phyloP scores from a whole-genome alignment of 1,140 invertebrate species.

The Rhopalosiphum maidis region DNA sequence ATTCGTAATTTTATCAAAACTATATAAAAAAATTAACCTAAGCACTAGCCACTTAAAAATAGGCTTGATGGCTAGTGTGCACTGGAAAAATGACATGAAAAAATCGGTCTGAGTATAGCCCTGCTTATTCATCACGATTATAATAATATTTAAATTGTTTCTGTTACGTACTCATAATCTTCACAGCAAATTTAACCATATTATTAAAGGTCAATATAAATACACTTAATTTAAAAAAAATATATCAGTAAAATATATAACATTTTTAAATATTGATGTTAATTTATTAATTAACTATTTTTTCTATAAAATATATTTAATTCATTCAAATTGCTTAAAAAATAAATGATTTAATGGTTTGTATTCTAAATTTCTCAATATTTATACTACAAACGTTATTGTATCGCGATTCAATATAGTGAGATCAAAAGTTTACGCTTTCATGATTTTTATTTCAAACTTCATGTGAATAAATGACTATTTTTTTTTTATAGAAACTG shows the following conservation, averaged over 20 bases:
- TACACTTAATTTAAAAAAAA: too few relatives aligned
- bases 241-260: background rate
- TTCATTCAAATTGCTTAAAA: background rate
- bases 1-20: background rate
- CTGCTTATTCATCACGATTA: background rate
- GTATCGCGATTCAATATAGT: background rate
- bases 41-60: too few relatives aligned
- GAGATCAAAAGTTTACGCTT: slow-evolving; percentile 17
- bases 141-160: background rate
- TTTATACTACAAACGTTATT: background rate
- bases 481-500: slow-evolving; percentile 8
- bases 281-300: background rate
- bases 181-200: background rate
- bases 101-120: too few relatives aligned
- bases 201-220: too few relatives aligned
- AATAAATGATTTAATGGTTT: background rate
- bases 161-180: background rate
- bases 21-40: background rate
- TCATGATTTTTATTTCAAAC: background rate
- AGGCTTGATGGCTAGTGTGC: too few relatives aligned
- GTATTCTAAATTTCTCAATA: background rate
- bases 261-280: background rate
- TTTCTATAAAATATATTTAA: background rate
- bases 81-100: too few relatives aligned
- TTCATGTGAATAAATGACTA: slow-evolving; percentile 15